phyloP scores from a whole-genome alignment of 2,888 invertebrate species.

The Oithona nana region DNA sequence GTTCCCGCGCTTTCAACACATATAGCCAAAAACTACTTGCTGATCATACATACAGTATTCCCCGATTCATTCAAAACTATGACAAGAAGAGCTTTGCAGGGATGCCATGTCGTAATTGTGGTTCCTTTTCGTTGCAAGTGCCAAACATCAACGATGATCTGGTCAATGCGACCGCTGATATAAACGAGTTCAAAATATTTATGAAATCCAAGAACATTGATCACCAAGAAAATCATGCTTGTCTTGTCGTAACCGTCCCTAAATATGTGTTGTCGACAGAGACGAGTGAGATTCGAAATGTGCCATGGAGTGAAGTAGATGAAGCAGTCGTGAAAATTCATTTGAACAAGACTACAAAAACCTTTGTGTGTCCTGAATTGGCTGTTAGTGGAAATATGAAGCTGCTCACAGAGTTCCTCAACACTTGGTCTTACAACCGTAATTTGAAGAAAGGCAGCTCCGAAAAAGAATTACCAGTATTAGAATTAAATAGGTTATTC shows the following conservation, averaged over 20 bases:
- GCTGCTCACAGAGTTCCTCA: conserved; percentile 36
- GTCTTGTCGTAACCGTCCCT: neutral
- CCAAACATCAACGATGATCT: no score
- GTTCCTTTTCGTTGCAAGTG: no score
- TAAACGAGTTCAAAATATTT: no score
- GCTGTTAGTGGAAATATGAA: conserved; percentile 45
- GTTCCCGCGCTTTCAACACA: neutral
- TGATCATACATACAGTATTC: no score
- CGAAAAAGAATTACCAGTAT: neutral
- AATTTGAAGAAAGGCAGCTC: neutral
- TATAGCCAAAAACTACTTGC: no score
- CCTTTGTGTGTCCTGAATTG: conserved; percentile 48
- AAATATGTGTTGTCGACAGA: neutral
- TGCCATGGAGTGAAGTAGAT: neutral
- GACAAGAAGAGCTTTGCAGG: no score
- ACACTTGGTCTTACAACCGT: neutral
- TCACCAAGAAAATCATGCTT: conserved; percentile 1
- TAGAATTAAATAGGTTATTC: neutral
- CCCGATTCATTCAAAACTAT: no score
- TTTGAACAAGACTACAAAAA: conserved; percentile 33
- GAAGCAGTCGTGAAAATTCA: neutral
- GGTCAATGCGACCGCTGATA: no score
- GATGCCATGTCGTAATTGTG: no score
- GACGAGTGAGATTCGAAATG: no score
- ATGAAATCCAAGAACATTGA: no score